Evolutionary conservation across 2,113 vertebrate species (phyloP), one percentile per base, ranked within the genome.

Genomic region (Alouatta palliata): DNA sequence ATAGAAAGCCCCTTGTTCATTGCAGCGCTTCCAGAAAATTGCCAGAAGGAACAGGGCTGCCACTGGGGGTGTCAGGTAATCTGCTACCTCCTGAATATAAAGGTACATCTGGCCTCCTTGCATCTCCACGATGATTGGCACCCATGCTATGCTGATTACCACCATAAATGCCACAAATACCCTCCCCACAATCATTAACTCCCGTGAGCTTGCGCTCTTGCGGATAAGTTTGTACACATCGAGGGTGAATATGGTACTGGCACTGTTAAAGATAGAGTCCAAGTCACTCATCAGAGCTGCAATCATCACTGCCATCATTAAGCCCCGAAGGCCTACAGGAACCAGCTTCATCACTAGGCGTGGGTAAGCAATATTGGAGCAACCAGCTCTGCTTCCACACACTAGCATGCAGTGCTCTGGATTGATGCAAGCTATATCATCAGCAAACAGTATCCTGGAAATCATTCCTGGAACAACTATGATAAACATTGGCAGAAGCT

Each of bases 291-390:
- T 99, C 35, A 99, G 98, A 11, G 99, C 99, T 6, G 99, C 99
- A 3, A 99, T 99, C 99, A 99, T 99, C 77, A 99, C 99, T 0
- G 99, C 99, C 99, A 99, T 99, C 99, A 99, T 99, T 89, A 99
- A 98, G 75, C 99, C 99, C 17, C 99, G 98, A 73, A 99, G 99
- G 73, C 99, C 99, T 86, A 99, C 99, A 0, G 99, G 99, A 98
- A 99, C 99, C 94, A 99, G 98, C 1, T 98, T 99, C 99, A 99
- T 99, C 87, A 99, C 99, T 98, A 99, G 98, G 52, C 99, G 99
- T 1, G 99, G 99, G 92, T 99, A 99, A 45, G 99, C 99, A 68
- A 99, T 99, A 97, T 99, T 99, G 90, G 99, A 99, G 98, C 99
- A 99, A 71, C 99, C 99, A 0, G 99, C 99, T 90, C 99, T 98